Evolutionary conservation across 2,113 vertebrate species (phyloP), one percentile per base, ranked within the genome.

Genomic region (Lepidothrix coronata): DNA sequence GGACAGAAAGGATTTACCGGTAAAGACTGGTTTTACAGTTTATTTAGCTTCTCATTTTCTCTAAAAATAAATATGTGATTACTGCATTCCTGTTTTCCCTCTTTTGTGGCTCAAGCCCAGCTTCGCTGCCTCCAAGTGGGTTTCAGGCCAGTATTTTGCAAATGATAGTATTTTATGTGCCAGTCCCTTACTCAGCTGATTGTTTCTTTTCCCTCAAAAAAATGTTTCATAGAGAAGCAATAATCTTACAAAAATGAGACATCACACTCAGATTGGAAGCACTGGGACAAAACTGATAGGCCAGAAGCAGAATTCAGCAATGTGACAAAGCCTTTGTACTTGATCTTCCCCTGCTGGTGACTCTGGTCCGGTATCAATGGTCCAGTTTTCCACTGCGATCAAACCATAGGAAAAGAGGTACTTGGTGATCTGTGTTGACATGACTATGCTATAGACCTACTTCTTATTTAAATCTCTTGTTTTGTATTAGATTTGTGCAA

Each of bases 111-210:
- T 82, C 81, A 46, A 75, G 46, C 62, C 46, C 93, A 96, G 52
- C 73, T 87, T 78, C 70, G 62, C 37, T 71, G 63, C 31, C 82
- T 91, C 72, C 65, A 86, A 96, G 87, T 72, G 82, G 8, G 3
- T 86, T 86, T 61, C 16, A 37, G 39, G 87, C 33, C 67, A 61
- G 41, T 33, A 15, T 96, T 97, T 85, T 95, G 71, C 91, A 95
- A 97, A 95, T 95, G 61, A 67, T 73, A 77, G 71, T 95, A n/a
- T 88, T 97, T 96, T 97, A 73, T 62, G 72, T 93, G 96, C 89
- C 95, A 95, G 68, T 90, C 71, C 94, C 68, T 97, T 85, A 86
- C 71, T 93, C 81, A 85, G 54, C 52, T 95, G 68, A 83, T 91
- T 94, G 88, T 86, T 89, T 37, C 31, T 76, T 39, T 78, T 44